Conservation (phyloP, 2,888 invertebrate genomes). For the Microplitis deprimator region DNA sequence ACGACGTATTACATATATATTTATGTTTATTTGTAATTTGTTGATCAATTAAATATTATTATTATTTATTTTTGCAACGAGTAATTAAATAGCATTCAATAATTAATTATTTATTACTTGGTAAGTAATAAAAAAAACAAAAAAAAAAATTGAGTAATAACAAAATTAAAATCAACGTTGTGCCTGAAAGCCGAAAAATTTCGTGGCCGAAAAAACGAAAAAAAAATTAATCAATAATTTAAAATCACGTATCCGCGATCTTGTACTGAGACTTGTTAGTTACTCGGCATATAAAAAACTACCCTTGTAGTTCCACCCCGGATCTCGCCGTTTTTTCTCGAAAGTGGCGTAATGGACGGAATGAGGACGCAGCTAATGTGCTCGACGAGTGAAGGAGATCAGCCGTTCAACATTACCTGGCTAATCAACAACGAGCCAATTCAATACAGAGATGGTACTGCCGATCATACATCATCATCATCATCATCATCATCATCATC, state of each 20-base stretch:
- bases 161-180: constrained; percentile 11
- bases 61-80: neutral
- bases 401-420: constrained; percentile 75
- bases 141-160: neutral
- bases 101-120: constrained; percentile 3
- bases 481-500: neutral
- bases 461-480: constrained; percentile 42
- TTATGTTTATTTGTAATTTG: constrained; percentile 18
- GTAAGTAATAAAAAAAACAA: constrained; percentile 25
- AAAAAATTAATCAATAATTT: constrained; percentile 24
- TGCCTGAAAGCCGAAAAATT: constrained; percentile 28
- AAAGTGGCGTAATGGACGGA: constrained; percentile 67
- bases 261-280: constrained; percentile 31
- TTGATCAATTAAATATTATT: neutral
- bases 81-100: neutral
- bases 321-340: constrained; percentile 70
- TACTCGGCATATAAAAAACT: constrained; percentile 22
- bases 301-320: constrained; percentile 71
- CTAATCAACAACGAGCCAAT: constrained; percentile 72
- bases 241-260: constrained; percentile 24
- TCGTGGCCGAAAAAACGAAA: constrained; percentile 21
- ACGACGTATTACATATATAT: constrained; percentile 15
- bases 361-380: constrained; percentile 73
- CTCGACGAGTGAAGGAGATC: constrained; percentile 75
- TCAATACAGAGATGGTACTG: constrained; percentile 61